Evolutionary conservation across 2,797 vertebrate genomes (phyloP).

Genomic region (Falco rusticolus): DNA sequence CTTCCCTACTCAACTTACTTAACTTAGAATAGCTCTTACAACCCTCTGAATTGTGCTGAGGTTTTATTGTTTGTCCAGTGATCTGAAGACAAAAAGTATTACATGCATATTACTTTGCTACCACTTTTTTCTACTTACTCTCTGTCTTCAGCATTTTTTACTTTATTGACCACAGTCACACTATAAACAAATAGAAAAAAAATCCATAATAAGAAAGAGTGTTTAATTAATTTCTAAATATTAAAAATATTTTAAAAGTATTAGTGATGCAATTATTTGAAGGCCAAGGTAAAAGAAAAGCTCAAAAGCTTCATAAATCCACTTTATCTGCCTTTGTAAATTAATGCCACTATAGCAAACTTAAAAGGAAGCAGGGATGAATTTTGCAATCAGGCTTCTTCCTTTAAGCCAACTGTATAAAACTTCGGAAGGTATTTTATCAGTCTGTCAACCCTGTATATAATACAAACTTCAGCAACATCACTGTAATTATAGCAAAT

Average conservation of each 20-base stretch:
- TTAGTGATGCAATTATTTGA: neutral
- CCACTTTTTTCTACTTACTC: neutral
- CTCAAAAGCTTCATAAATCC: neutral
- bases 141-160: neutral
- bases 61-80: neutral
- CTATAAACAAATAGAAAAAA: neutral
- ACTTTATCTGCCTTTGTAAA: neutral
- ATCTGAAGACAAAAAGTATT: neutral
- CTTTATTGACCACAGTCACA: neutral
- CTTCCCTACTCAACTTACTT: neutral
- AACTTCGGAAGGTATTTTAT: neutral
- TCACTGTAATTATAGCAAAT: neutral
- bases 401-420: neutral
- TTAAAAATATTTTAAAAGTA: neutral
- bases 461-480: neutral
- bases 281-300: neutral
- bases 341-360: neutral
- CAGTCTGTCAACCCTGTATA: neutral
- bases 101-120: neutral
- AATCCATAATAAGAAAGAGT: neutral
- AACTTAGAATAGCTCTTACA: neutral
- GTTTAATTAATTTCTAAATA: neutral
- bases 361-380: neutral
- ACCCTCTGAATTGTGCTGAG: neutral
- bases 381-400: neutral